Conservation (phyloP, 2,113 vertebrate species). For the Tachysurus vachellii region DNA sequence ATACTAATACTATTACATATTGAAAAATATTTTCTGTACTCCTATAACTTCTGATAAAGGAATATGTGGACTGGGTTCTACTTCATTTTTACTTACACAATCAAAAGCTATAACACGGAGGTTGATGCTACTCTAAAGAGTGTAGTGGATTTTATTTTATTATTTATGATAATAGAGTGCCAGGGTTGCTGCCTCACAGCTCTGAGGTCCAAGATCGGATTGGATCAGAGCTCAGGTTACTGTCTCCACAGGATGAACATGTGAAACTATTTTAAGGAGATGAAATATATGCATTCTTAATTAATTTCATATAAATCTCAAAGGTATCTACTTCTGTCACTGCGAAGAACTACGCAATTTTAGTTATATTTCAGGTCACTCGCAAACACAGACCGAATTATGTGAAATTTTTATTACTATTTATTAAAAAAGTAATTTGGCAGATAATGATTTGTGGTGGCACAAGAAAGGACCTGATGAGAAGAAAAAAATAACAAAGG, state of each 20-base stretch:
- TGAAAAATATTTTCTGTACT: neutral
- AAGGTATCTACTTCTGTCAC: neutral
- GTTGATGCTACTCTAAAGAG: slow-evolving; percentile 52
- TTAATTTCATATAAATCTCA: neutral
- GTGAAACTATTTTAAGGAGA: neutral
- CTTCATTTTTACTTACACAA: neutral
- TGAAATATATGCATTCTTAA: neutral
- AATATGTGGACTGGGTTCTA: neutral
- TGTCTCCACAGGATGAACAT: neutral
- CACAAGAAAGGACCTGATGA: neutral
- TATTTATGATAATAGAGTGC: slow-evolving; percentile 56
- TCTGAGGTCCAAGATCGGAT: neutral
- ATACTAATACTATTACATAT: neutral
- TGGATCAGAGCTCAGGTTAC: neutral
- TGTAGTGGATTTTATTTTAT: slow-evolving; percentile 61
- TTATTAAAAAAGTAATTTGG: no score
- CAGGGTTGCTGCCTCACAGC: neutral
- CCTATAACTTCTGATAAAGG: neutral
- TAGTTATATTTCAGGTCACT: neutral
- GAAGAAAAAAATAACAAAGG: neutral
- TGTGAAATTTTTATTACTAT: no score
- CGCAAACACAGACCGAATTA: no score
- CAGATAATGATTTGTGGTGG: neutral
- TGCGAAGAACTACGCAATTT: neutral
- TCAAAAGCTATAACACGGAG: neutral